These are phyloP conservation scores for Petrocephalus microphthalmus DNA, from an alignment of 2,113 vertebrate genomes.

Conservation along the genomic window DNA sequence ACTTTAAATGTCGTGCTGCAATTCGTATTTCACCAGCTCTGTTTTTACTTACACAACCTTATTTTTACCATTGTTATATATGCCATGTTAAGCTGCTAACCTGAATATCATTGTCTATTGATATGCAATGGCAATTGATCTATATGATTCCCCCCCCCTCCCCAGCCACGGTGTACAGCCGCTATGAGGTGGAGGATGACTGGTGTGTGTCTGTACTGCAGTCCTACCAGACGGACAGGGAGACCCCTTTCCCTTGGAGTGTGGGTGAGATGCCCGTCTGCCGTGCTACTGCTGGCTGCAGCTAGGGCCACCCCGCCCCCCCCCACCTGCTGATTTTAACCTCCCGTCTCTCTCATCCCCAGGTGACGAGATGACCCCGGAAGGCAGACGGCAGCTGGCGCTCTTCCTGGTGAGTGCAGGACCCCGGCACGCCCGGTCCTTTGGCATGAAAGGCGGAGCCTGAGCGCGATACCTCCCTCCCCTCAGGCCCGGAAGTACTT, in stretches of 20 bases:
- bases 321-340: background rate
- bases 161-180: slow-evolving; percentile 69
- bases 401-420: slow-evolving; percentile 72
- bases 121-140: too few species aligned
- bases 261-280: slow-evolving; percentile 63
- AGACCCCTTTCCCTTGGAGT: slow-evolving; percentile 73
- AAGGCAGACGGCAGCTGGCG: slow-evolving; percentile 68
- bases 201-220: slow-evolving; percentile 81
- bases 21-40: too few species aligned
- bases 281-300: background rate
- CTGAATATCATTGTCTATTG: too few species aligned
- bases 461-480: slow-evolving; percentile 24
- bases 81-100: too few species aligned
- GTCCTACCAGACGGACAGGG: slow-evolving; percentile 72
- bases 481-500: slow-evolving; percentile 79
- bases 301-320: background rate
- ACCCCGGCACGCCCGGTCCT: background rate
- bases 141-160: background rate
- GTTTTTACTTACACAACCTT: too few species aligned
- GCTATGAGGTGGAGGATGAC: slow-evolving; percentile 78
- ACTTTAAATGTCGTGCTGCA: too few species aligned
- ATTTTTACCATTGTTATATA: too few species aligned
- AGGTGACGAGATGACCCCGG: slow-evolving; percentile 76
- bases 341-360: slow-evolving; percentile 26
- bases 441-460: background rate